Percentiles rank a stretch among this genome's conserved stretches.
phyloP scores from a whole-genome alignment of 2,113 vertebrate species.

The Pogona vitticeps region DNA sequence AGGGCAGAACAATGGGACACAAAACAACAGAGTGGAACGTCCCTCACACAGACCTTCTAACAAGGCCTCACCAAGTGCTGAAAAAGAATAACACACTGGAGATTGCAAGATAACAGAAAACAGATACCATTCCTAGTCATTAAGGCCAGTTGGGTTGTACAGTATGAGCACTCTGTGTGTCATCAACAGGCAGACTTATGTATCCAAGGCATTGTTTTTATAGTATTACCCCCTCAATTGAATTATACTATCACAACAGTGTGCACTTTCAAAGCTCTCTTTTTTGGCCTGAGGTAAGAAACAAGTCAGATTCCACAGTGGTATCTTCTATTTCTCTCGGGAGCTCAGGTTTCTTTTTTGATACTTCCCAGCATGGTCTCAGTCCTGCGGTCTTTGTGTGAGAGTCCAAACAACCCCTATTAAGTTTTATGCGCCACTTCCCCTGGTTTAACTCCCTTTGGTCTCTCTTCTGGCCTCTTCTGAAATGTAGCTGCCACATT shows the following conservation, averaged over 20 bases:
- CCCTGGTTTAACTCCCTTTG: neutral
- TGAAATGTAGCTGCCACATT: constrained; percentile 13
- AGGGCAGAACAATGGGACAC: no score
- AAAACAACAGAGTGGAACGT: no score
- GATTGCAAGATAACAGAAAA: neutral
- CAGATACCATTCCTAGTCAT: neutral
- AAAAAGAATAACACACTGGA: no score
- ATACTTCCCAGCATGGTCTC: neutral
- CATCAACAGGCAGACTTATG: neutral
- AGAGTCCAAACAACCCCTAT: constrained; percentile 22
- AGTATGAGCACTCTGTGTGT: neutral
- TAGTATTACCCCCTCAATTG: neutral
- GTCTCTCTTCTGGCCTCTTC: constrained; percentile 13
- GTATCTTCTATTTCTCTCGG: constrained; percentile 9
- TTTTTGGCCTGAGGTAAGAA: constrained; percentile 33
- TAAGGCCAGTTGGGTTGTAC: neutral
- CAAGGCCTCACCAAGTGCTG: no score
- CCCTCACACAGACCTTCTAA: no score
- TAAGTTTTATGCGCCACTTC: constrained; percentile 12
- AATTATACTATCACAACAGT: neutral
- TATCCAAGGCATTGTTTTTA: constrained; percentile 5
- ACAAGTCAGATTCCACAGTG: constrained; percentile 1
- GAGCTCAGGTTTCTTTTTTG: constrained; percentile 14
- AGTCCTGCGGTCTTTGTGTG: neutral
- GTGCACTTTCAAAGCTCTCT: constrained; percentile 24